Base-by-base conservation (phyloP, 2,888 invertebrate genomes). In the Limnephilus lunatus region DNA sequence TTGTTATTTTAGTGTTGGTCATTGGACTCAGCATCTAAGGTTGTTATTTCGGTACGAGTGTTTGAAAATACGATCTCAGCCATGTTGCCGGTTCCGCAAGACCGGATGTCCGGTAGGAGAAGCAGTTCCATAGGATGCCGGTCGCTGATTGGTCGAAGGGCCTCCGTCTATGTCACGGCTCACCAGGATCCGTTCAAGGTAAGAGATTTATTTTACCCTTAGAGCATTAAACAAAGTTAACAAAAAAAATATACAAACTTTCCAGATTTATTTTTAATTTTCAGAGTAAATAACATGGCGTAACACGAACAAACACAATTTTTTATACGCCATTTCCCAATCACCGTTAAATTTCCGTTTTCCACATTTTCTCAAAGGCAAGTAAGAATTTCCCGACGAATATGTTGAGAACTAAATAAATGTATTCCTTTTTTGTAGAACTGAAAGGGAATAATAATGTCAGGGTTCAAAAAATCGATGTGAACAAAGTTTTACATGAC, bases 61-160 rank as follows among this genome's bases (percentile, higher is more conserved):
- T 39, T 81, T n/a, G 81, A 85, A 85, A 88, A 89, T 32, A 89
- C 68, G 68, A 82, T 14, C 5, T 48, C 80, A 81, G 90, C 44
- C 93, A 96, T 96, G 96, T 95, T 96, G 95, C 96, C 96, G 90
- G 95, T 96, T 92, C 96, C 96, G 39, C 96, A 96, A 94, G 96
- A 96, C 94, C 95, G 96, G 94, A 94, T 97, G 96, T 96, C 97
- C 85, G 97, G 97, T 81, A 96, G 97, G 89, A 96, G 97, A 93
- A 97, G 97, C 95, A 97, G 97, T 94, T 97, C 97, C 93, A 97
- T 97, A 93, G 97, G 97, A 92, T 97, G 97, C 94, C 96, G 97
- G 93, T 96, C 97, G 25, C 96, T 97, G 93, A 96, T 97, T 48
- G 97, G 97, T 3, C 96, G 97, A 83, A 95, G 97, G 35, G 96